Evolutionary conservation across 2,888 invertebrate genomes (phyloP), one percentile per base, ranked within the genome.

Genomic region (Chymomyza amoena): DNA sequence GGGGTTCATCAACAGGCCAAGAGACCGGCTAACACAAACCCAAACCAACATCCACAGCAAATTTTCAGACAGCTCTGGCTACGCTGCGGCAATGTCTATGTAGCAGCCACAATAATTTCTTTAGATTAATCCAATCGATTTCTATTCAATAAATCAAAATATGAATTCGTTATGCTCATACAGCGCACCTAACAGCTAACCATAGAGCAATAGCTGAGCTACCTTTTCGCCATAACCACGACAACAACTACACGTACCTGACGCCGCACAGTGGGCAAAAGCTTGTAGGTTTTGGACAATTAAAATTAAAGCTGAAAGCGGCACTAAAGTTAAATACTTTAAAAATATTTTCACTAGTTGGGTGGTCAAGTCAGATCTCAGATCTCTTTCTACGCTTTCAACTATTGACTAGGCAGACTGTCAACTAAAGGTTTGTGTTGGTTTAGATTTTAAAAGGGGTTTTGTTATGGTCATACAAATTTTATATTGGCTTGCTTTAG

Each of bases 141-240:
- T 89, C 88, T 80, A 85, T 84, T 89, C 80, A 89, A 89, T 89
- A 89, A 89, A 89, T 89, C 89, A 89, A 89, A 89, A 82, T 84
- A 78, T 80, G 81, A 76, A 88, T 89, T 89, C 88, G 89, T 78
- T 89, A 84, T 88, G 89, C 88, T 78, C 82, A 75, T 79, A 79
- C 83, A 84, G 79, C 85, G 70, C 69, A 61, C 57, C 64, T 54
- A 73, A 60, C 36, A 32, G 56, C 66, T 61, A 73, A 64, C 54
- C 73, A 67, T 56, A 62, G 20, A 15, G 45, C 45, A 15, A 20
- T 16, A 36, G 62, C 51, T 20, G 68, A 75, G 72, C 75, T 79
- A 75, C 73, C 75, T 76, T 73, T 74, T 64, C 50, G 15, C 77
- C 68, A 59, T 75, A 60, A 61, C 64, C 61, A 59, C 16, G 39